Conservation (phyloP, 2,888 invertebrate genomes). For the Seladonia tumulorum region DNA sequence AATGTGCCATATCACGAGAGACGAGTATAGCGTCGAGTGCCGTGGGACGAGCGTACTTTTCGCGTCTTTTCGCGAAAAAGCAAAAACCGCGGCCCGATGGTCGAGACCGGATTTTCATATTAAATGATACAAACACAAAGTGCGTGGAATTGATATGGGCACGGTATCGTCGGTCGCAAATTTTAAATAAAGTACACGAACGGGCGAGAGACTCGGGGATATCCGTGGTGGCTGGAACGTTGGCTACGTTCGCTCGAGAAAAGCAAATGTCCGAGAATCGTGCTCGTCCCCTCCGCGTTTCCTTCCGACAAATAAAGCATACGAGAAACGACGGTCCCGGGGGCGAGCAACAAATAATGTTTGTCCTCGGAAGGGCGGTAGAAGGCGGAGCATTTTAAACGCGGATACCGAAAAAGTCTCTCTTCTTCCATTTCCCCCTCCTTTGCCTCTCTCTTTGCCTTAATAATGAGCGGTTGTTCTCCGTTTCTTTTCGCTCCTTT, state of each 20-base stretch:
- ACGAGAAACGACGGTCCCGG: neutral
- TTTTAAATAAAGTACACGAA: neutral
- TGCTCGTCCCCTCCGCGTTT: neutral
- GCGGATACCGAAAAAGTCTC: conserved; percentile 47
- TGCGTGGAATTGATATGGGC: neutral
- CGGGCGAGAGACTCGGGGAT: neutral
- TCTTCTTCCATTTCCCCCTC: neutral
- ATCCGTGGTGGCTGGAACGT: conserved; percentile 3
- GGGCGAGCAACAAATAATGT: conserved; percentile 56
- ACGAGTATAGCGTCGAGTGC: neutral
- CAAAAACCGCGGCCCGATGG: neutral
- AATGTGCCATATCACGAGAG: neutral
- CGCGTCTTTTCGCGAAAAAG: neutral
- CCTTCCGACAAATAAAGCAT: neutral
- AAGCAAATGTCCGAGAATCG: conserved; percentile 22
- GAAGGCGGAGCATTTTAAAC: conserved; percentile 33
- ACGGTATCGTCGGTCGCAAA: neutral
- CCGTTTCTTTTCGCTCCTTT: neutral
- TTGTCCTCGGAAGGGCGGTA: conserved; percentile 12
- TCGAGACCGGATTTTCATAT: neutral
- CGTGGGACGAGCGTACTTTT: neutral
- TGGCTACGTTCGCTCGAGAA: neutral
- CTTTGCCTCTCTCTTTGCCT: conserved; percentile 33
- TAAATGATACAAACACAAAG: neutral
- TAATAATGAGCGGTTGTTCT: conserved; percentile 65